A percentile compares a stretch with the other conserved stretches of the same genome.
Conservation (phyloP, 1,140 invertebrate genomes). For the Dufourea novaeangliae region DNA sequence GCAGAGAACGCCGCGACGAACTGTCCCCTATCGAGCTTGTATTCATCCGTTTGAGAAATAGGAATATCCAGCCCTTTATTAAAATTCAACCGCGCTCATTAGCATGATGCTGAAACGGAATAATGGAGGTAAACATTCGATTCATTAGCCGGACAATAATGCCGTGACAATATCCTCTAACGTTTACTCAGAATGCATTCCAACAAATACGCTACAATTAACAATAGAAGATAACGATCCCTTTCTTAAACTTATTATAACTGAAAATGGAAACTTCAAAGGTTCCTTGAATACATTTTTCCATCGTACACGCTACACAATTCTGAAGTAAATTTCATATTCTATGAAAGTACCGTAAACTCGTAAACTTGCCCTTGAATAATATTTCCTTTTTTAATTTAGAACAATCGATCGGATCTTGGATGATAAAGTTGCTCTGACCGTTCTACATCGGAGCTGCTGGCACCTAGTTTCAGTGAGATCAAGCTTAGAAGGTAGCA, state of each 20-base stretch:
- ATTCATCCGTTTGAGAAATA: not conserved
- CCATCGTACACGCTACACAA: too few relatives aligned
- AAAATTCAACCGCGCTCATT: not conserved
- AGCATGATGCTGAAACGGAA: not conserved
- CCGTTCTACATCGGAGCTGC: not conserved
- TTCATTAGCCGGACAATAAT: slow-evolving; percentile 1
- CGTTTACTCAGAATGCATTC: not conserved
- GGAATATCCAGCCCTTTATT: not conserved
- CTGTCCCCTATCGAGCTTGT: too few relatives aligned
- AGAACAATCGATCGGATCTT: not conserved
- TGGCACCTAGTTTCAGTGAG: not conserved
- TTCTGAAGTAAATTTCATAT: too few relatives aligned
- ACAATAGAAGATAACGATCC: not conserved
- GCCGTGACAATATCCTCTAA: not conserved
- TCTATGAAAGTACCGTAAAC: too few relatives aligned
- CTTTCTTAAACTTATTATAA: not conserved
- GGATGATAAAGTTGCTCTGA: slow-evolving; percentile 2
- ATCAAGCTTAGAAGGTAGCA: not conserved
- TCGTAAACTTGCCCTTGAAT: too few relatives aligned
- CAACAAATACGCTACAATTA: not conserved
- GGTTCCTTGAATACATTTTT: too few relatives aligned
- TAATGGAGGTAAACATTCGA: not conserved
- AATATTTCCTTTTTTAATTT: not conserved
- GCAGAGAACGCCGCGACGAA: not conserved
- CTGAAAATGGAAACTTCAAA: too few relatives aligned